Evolutionary conservation across 1,140 invertebrate species (phyloP), one percentile per base, ranked within the genome.

Genomic region (Nasonia longicornis): DNA sequence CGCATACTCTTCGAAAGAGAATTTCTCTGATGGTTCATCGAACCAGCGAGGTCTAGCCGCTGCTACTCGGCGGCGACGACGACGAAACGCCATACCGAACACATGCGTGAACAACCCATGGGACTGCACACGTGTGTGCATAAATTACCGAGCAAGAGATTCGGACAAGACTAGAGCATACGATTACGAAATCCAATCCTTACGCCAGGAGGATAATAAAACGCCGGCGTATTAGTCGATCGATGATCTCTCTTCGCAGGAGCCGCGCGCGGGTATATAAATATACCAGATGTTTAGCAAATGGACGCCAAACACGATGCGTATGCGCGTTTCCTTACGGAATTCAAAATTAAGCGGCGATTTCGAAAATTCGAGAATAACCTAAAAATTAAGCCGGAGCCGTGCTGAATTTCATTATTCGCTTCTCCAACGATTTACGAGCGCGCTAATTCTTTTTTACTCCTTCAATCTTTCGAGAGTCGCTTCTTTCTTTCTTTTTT

Each of bases 1-100:
- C 22, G 35, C 26, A 71, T 63, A 78, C 38, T 80, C 52, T 64
- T 77, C 16, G 77, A 83, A 80, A 81, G 82, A 81, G 77, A 83
- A 83, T 79, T 84, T 81, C 82, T 82, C 45, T 72, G 38, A 42
- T 42, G 66, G 81, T 81, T 75, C 83, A 67, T 83, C 75, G 79
- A 82, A 82, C 79, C 70, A 77, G 67, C 69, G 72, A 77, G 74
- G 69, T 71, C 75, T 81, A 74, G 12, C n/a, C 63, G 63, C 16
- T 20, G 11, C 7, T n/a, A 1, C 20, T 26, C 22, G 63, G 1
- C 63, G n/a, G 4, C 63, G 63, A 20, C 20, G 63, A 4, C n/a
- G 7, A 64, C 63, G 45, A 63, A 63, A 63, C n/a, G 58, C 58
- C n/a, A 42, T 42, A 42, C 4, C 64, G 64, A 26, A n/a, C 4